Conservation (phyloP, 1,140 invertebrate species). For the Pinna nobilis region DNA sequence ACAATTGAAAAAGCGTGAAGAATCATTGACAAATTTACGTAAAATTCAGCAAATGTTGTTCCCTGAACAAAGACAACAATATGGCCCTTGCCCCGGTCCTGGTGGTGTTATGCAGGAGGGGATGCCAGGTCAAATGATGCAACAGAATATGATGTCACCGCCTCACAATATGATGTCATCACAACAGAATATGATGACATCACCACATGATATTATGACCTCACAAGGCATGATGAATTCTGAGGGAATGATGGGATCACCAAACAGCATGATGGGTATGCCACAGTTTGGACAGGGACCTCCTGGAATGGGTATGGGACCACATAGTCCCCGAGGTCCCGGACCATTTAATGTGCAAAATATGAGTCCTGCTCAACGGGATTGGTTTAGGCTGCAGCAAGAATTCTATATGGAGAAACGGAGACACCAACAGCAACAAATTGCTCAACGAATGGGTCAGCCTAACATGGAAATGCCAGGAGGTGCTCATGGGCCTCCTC, state of each 20-base stretch:
- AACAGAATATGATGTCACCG: conserved; percentile 64
- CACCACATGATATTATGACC: conserved; percentile 53
- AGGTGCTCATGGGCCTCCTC: conserved; percentile 57
- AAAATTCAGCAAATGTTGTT: conserved; percentile 96
- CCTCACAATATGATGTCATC: conserved; percentile 68
- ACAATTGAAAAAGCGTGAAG: conserved; percentile 93
- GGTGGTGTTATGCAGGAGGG: conserved; percentile 60
- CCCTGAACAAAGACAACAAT: conserved; percentile 78
- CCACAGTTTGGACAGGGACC: conserved; percentile 45
- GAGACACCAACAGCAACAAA: conserved; percentile 67
- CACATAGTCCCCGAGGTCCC: conserved; percentile 31
- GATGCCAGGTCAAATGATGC: conserved; percentile 57
- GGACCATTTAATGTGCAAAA: conserved; percentile 63
- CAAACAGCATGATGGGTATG: conserved; percentile 54
- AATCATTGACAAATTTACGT: conserved; percentile 90
- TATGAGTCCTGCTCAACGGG: conserved; percentile 71
- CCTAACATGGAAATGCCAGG: conserved; percentile 53
- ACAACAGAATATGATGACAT: conserved; percentile 63
- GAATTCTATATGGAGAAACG: conserved; percentile 72
- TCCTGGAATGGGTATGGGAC: conserved; percentile 36
- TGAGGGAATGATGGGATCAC: conserved; percentile 63
- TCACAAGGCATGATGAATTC: conserved; percentile 42
- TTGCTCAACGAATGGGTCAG: conserved; percentile 52
- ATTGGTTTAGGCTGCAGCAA: conserved; percentile 90
- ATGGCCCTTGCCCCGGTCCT: conserved; percentile 43